Base-by-base conservation (phyloP, 1,140 invertebrate genomes). In the Drosophila mayri region DNA sequence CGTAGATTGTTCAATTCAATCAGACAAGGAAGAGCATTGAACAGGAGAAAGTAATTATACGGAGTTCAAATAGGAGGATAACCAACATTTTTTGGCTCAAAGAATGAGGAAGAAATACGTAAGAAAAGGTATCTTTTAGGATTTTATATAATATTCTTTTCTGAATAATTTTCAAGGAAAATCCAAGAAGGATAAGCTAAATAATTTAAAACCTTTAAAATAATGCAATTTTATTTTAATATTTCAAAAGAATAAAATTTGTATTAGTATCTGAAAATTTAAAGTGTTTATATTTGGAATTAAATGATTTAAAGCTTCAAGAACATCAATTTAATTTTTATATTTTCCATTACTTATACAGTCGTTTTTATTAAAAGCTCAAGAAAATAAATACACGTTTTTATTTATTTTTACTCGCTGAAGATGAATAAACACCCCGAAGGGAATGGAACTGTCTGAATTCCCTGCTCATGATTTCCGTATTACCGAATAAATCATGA, bases 1-100 rank as follows among this genome's bases (percentile, higher is more conserved):
- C 41, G 47, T 38, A 68, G 63, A 67, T 77, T 72, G 58, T 77
- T 77, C 44, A 61, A 77, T 77, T 77, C 46, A 71, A 77, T 71
- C 75, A 32, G 35, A 38, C 32, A 61, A 30, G 30, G 28, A 61
- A 43, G 10, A 32, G 32, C 37, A 22, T 25, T 71, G 37, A 7
- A 1, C 14, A 66, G 37, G 37, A 18, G 55, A 40, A 14, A 60
- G 25, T 43, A 30, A 61, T 62, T 61, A 35, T 22, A 64, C 62
- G 16, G 28, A 18, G 37, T 14, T 60, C 22, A 55, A 61, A 37
- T 25, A 9, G 4, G 8, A 41, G 38, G 5, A 25, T 28, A 50
- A 20, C n/a, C 12, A 58, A 41, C 7, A 47, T 18, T 35, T 52
- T 18, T 32, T 18, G 22, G 54, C 4, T 9, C 4, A 40, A 57